Evolutionary conservation across 1,140 invertebrate genomes (phyloP).

Genomic region (Conus ventricosus): DNA sequence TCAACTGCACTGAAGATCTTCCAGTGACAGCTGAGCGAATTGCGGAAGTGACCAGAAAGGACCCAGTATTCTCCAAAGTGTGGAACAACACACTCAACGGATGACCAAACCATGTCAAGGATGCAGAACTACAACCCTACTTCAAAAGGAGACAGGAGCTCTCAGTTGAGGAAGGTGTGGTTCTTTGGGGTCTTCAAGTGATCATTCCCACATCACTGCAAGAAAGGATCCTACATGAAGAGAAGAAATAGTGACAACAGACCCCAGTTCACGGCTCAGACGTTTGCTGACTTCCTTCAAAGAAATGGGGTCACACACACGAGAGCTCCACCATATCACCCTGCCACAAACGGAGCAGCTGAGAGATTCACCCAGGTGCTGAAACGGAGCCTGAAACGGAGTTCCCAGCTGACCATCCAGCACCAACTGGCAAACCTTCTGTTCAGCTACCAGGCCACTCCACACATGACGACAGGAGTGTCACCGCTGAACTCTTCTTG

Average conservation of each 20-base stretch:
- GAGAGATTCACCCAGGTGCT: conserved; percentile 49
- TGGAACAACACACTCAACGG: too few species aligned
- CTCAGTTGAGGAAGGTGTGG: conserved; percentile 43
- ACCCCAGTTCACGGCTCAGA: conserved; percentile 61
- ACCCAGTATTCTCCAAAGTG: too few species aligned
- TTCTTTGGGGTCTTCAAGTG: conserved; percentile 50
- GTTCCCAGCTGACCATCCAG: neutral
- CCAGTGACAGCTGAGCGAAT: too few species aligned
- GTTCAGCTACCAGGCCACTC: neutral
- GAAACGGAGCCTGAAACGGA: conserved; percentile 25
- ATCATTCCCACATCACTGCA: conserved; percentile 74
- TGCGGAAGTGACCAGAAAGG: too few species aligned
- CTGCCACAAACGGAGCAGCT: conserved; percentile 43
- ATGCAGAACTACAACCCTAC: neutral
- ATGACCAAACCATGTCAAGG: too few species aligned
- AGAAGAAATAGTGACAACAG: too few species aligned
- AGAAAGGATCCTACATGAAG: conserved; percentile 73
- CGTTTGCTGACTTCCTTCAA: conserved; percentile 63
- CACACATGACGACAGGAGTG: neutral
- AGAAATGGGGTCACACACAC: conserved; percentile 60
- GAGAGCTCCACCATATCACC: neutral
- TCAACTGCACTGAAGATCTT: too few species aligned
- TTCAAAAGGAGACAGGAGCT: conserved; percentile 27
- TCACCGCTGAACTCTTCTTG: neutral
- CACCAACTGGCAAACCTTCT: neutral